Conservation (phyloP, 1,140 invertebrate genomes). For the Drosophila sproati region DNA sequence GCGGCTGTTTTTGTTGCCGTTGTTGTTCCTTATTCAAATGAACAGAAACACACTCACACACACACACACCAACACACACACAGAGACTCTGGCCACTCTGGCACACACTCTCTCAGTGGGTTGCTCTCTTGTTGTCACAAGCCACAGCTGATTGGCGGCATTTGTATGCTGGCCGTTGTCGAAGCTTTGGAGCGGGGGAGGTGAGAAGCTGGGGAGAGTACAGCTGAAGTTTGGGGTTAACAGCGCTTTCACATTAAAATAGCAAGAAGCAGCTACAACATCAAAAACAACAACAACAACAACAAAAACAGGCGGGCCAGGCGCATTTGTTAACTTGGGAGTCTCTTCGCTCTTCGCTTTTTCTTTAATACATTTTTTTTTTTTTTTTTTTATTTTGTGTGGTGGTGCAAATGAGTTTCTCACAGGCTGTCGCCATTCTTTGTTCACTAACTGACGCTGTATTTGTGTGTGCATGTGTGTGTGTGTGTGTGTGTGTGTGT, state of each 20-base stretch:
- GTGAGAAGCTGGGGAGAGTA: neutral
- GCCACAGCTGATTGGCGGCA: constrained; percentile 77
- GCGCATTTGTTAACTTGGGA: constrained; percentile 29
- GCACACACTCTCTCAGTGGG: constrained; percentile 34
- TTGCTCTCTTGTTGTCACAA: constrained; percentile 56
- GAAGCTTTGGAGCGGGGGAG: neutral
- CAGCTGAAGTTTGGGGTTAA: constrained; percentile 62
- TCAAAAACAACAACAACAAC: constrained; percentile 41
- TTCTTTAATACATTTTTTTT: constrained; percentile 68
- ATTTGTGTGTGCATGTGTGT: constrained; percentile 20
- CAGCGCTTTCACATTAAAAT: constrained; percentile 82
- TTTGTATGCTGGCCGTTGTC: constrained; percentile 41
- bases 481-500: constrained; percentile 18
- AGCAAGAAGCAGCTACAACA: constrained; percentile 74
- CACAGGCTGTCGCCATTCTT: constrained; percentile 68
- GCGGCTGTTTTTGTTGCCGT: constrained; percentile 10
- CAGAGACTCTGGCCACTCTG: constrained; percentile 5
- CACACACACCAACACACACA: constrained; percentile 20
- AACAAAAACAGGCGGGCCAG: neutral
- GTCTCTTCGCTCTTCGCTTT: constrained; percentile 46
- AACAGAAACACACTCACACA: constrained; percentile 48
- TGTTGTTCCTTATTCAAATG: constrained; percentile 76
- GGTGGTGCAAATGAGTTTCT: constrained; percentile 69
- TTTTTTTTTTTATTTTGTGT: constrained; percentile 48
- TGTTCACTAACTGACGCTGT: constrained; percentile 39